Conservation (phyloP, 2,113 vertebrate genomes). For the Tyto alba region DNA sequence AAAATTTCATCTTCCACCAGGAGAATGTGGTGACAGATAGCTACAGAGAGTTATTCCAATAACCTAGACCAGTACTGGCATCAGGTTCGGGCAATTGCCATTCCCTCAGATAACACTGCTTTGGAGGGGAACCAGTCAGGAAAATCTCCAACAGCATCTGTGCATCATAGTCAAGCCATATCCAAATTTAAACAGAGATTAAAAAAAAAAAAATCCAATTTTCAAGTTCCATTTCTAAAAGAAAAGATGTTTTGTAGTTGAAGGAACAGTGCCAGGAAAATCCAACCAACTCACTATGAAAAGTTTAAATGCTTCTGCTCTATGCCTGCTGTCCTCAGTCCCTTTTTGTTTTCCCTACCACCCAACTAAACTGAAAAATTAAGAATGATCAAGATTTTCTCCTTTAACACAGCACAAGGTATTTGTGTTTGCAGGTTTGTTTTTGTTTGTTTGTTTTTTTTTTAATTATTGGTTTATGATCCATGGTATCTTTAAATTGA, state of each 20-base stretch:
- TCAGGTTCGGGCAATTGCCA: not conserved
- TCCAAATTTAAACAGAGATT: not conserved
- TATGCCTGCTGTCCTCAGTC: not conserved
- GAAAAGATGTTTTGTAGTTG: constrained; percentile 5
- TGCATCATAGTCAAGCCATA: not conserved
- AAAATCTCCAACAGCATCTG: not conserved
- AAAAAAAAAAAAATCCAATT: not conserved
- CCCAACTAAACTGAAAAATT: not conserved
- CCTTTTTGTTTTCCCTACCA: not conserved
- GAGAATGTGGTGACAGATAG: not conserved
- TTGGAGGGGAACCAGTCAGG: not conserved
- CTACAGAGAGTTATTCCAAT: not conserved
- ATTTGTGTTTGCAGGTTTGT: not conserved
- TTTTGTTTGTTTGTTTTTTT: not conserved
- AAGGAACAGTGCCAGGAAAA: not conserved
- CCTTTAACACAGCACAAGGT: not conserved
- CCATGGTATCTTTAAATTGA: not conserved
- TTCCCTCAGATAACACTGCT: not conserved
- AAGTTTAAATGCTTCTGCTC: not conserved
- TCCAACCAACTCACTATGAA: not conserved
- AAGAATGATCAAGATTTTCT: not conserved
- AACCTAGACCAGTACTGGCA: not conserved
- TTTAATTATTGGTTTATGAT: not conserved
- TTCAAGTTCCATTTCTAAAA: not conserved
- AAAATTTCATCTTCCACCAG: not conserved